Conservation (phyloP, 2,113 vertebrate species). For the Anarhynchus alexandrinus region DNA sequence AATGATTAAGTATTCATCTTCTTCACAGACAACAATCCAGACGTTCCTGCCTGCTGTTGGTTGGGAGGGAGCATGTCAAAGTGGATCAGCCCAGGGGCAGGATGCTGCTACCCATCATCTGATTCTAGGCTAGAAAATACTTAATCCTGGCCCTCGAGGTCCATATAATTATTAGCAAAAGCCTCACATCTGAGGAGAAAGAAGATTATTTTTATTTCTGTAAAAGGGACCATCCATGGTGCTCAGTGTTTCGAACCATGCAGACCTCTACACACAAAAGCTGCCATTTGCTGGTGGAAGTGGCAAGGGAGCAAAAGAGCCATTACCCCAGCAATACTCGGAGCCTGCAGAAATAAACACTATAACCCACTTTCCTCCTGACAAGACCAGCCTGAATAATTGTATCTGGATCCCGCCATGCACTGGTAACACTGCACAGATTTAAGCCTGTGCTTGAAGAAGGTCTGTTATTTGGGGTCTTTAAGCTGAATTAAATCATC, state of each 20-base stretch:
- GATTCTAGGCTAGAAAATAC: neutral
- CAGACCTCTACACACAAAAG: neutral
- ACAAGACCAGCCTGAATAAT: neutral
- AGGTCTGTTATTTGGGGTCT: too few species aligned
- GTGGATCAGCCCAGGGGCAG: neutral
- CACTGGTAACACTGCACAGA: neutral
- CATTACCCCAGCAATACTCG: too few species aligned
- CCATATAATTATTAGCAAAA: neutral
- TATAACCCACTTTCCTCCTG: accelerated
- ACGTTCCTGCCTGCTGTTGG: neutral
- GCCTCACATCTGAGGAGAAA: neutral
- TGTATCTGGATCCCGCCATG: neutral
- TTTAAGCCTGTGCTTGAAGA: neutral
- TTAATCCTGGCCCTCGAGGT: neutral
- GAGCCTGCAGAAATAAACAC: neutral
- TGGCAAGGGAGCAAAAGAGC: neutral
- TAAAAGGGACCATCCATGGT: accelerated
- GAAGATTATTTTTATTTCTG: neutral
- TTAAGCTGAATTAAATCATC: too few species aligned
- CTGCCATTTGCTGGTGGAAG: neutral
- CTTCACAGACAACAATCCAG: neutral
- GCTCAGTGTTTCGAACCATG: neutral
- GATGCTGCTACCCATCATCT: neutral
- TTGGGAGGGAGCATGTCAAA: neutral
- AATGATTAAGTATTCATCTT: neutral